phyloP scores from a whole-genome alignment of 1,140 invertebrate genomes.

The Drosophila bipectinata region DNA sequence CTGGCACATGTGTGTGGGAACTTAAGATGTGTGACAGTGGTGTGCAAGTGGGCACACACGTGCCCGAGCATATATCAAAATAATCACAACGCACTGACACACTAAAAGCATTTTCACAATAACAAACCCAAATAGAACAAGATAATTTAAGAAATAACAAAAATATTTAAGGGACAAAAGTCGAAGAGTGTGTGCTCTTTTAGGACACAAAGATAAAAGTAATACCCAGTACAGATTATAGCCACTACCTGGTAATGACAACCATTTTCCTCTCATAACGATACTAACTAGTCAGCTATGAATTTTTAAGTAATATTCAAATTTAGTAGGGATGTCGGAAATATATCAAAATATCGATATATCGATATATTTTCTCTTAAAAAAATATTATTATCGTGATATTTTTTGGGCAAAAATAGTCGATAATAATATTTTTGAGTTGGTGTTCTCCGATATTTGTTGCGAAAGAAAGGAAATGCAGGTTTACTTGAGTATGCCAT shows the following conservation, averaged over 20 bases:
- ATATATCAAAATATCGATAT: no score
- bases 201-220: neutral
- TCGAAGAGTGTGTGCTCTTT: conserved; percentile 16
- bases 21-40: conserved; percentile 32
- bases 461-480: no score
- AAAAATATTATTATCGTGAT: no score
- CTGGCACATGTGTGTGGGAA: conserved; percentile 43
- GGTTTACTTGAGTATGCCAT: no score
- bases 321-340: no score
- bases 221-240: neutral
- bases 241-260: neutral
- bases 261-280: neutral
- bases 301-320: neutral
- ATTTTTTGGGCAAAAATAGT: no score
- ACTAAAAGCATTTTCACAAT: conserved; percentile 71
- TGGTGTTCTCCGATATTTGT: no score
- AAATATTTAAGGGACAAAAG: neutral
- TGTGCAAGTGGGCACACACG: conserved; percentile 15
- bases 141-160: conserved; percentile 33
- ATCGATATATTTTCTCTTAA: no score
- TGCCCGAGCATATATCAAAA: conserved; percentile 60
- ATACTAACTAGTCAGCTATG: neutral
- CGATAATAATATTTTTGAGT: no score
- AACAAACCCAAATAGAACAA: conserved; percentile 58
- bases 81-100: conserved; percentile 61